Base-by-base conservation (phyloP, 2,888 invertebrate species). In the Parnassius smintheus region DNA sequence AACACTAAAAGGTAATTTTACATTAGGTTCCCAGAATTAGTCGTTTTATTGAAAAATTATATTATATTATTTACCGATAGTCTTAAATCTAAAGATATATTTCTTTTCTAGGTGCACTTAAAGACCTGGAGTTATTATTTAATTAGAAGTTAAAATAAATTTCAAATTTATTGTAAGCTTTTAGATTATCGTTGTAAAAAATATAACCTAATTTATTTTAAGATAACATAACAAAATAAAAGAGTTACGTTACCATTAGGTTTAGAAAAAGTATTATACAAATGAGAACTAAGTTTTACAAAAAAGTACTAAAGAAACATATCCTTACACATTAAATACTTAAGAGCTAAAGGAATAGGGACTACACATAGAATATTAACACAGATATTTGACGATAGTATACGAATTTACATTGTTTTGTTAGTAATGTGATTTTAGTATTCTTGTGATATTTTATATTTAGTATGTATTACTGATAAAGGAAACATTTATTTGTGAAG, bases 381-480 rank as follows among this genome's bases (percentile, higher is more conserved):
- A 87, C 87, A 87, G 87, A 84, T 81, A 80, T 85, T 87, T 87
- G 87, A 87, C 87, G 87, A 87, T 81, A 78, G 67, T 72, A 72
- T 68, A 79, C 9, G 13, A 78, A 71, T 76, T 72, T 80, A 77
- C 72, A 78, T 69, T 56, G 60, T 35, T 49, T 49, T 59, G 66
- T 74, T 74, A 75, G 75, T 70, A 69, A 65, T 54, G 68, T 65
- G 60, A 42, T 52, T 42, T 59, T 62, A 52, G 52, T 59, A 42
- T 22, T 35, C 3, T 42, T 49, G 22, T 22, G 25, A 18, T 53
- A 49, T 57, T 25, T 56, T 41, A 42, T 1, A 25, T 22, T 18
- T 64, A 61, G 54, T 55, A 48, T 22, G 25, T 56, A 25, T 9
- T 22, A 50, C 12, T 10, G 22, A 51, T 25, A 50, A 12, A 51